phyloP scores from a whole-genome alignment of 2,888 invertebrate species.

The Gibbula magus region DNA sequence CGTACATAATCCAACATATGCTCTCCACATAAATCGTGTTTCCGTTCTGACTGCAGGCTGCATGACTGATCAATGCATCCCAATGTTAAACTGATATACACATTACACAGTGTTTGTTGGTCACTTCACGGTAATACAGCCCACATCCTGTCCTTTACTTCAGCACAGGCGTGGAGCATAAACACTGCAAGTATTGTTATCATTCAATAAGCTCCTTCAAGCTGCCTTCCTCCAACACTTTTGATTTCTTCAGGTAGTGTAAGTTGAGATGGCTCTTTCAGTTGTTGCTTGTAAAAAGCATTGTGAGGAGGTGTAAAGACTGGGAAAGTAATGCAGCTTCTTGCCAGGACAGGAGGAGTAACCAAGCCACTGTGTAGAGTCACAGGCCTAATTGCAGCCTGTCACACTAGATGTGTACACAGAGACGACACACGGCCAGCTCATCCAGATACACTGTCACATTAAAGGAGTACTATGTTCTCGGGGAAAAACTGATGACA shows the following conservation, averaged over 20 bases:
- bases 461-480: too few relatives aligned
- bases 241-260: neutral
- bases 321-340: neutral
- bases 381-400: neutral
- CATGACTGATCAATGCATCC: neutral
- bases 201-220: neutral
- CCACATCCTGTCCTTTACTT: neutral
- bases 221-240: neutral
- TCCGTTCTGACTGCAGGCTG: neutral
- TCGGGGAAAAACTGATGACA: too few relatives aligned
- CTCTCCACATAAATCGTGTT: slow-evolving; percentile 1
- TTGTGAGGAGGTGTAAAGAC: neutral
- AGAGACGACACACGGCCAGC: too few relatives aligned
- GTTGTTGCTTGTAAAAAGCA: neutral
- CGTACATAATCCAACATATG: slow-evolving; percentile 7
- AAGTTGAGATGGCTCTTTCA: neutral
- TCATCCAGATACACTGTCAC: too few relatives aligned
- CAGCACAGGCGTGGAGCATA: neutral
- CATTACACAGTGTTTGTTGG: neutral
- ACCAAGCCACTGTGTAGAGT: neutral
- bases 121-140: neutral
- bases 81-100: neutral
- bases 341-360: neutral
- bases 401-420: neutral
- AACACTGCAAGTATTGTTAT: slow-evolving; percentile 1